These are phyloP conservation scores for Anoplophora glabripennis DNA, from an alignment of 1,140 invertebrate species.

Conservation along the genomic window DNA sequence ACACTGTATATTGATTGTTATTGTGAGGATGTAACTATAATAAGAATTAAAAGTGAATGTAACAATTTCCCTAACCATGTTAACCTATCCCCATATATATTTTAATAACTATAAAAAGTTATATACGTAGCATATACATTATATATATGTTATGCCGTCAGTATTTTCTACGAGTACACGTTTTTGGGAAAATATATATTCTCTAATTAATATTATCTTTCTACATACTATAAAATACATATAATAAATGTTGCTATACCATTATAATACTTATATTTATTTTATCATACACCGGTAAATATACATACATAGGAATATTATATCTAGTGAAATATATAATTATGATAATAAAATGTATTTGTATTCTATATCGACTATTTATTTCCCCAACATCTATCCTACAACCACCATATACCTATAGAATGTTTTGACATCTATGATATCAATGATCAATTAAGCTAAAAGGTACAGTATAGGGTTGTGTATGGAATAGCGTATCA, in stretches of 20 bases:
- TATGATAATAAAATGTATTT: constrained; percentile 51
- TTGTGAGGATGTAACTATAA: constrained; percentile 44
- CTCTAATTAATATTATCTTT: constrained; percentile 48
- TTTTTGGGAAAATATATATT: constrained; percentile 49
- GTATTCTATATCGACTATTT: constrained; percentile 39
- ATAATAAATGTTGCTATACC: constrained; percentile 51
- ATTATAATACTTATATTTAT: constrained; percentile 49
- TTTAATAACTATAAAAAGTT: constrained; percentile 40
- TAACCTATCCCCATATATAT: constrained; percentile 40
- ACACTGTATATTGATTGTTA: constrained; percentile 25
- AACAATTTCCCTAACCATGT: constrained; percentile 33
- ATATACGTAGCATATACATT: constrained; percentile 43
- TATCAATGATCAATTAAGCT: too few relatives aligned
- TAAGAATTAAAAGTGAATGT: constrained; percentile 40
- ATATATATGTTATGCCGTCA: constrained; percentile 37
- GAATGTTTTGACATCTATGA: too few relatives aligned
- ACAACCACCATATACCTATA: too few relatives aligned
- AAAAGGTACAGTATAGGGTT: too few relatives aligned
- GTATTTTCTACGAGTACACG: constrained; percentile 51
- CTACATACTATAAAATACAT: constrained; percentile 47
- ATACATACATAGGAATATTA: constrained; percentile 49
- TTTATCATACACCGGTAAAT: constrained; percentile 50
- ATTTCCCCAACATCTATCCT: background rate
- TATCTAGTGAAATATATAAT: constrained; percentile 50
- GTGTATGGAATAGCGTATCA: too few relatives aligned